Base-by-base conservation (phyloP, 2,888 invertebrate genomes). In the Calephelis perditalis region DNA sequence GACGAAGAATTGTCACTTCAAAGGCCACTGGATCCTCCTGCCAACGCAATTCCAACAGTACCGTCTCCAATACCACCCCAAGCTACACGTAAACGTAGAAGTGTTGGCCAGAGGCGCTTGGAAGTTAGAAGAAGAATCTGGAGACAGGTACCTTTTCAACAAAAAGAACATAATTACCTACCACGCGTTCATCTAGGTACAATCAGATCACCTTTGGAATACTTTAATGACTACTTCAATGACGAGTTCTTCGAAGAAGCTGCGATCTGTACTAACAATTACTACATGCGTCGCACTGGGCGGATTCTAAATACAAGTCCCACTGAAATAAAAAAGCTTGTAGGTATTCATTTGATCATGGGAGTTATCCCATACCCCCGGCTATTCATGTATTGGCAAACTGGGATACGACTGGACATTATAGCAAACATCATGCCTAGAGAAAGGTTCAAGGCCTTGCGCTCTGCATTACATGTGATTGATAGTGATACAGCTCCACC, bases 121-220 rank as follows among this genome's bases (percentile, higher is more conserved):
- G 45, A 45, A 45, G 45, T 45, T 45, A 45, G 45, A 45, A 45
- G 45, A 45, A 45, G 45, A 45, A 45, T 45, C 45, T 45, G 45
- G 45, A 45, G 10, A 45, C 45, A 45, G 45, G 45, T 45, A 11
- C 45, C 45, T 45, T 45, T 45, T 45, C 45, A 45, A 45, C 45
- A 45, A 45, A 45, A 45, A 45, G 1, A 45, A 45, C 45, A 37
- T 37, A 37, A 37, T 37, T 37, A 45, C 45, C 45, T 45, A 45
- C 45, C 45, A 45, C 45, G 45, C 45, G 45, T 11, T 45, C 45
- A 45, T 45, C 45, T 9, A 45, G 45, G 45, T 45, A 45, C 45
- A 45, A 45, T 45, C 45, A 45, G 45, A 45, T 45, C 45, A 45
- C 45, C 9, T 45, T 8, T 45, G 45, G 45, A 45, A 45, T 45